Base-by-base conservation (phyloP, 2,888 invertebrate species). In the Serripes groenlandicus region DNA sequence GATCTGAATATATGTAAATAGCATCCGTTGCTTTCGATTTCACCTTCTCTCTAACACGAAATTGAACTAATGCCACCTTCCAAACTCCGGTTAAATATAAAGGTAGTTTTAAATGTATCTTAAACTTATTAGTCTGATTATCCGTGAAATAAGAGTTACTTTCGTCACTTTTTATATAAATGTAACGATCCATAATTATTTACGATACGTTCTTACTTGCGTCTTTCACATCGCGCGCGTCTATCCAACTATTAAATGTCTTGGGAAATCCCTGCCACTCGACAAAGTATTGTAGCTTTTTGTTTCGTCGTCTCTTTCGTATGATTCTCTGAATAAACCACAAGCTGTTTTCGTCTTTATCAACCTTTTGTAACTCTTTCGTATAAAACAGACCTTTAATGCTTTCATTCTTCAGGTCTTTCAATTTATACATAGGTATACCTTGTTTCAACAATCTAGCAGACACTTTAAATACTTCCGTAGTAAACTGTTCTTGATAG, bases 321-420 rank as follows among this genome's bases (percentile, higher is more conserved):
- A 82, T 23, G 34, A 76, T 80, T 32, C 69, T 73, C 30, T 83
- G 78, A 18, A 86, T 83, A 30, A 81, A 76, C 81, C 81, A 86
- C 18, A 86, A 32, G 4, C 81, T 52, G 37, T 86, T 58, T 68
- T 78, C 81, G 58, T 88, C 76, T 71, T 85, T 88, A 56, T 86
- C 42, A 1, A 82, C 79, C 58, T 75, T 76, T 68, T 74, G 78
- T 58, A 83, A 66, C 28, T 79, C 70, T 34, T 71, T 75, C 3
- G 68, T 42, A 68, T 83, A 86, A 32, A 66, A 72, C 42, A 80
- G 73, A 30, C 76, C 76, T n/a, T 62, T 60, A 18, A 77, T 77
- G 18, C n/a, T 15, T 1, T 58, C 60, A 30, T 49, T 35, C 9
- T 82, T 75, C 23, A 78, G 71, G 69, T 78, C 71, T 23, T 58